Evolutionary conservation across 2,113 vertebrate genomes (phyloP).

Genomic region (Erpornis zantholeuca): DNA sequence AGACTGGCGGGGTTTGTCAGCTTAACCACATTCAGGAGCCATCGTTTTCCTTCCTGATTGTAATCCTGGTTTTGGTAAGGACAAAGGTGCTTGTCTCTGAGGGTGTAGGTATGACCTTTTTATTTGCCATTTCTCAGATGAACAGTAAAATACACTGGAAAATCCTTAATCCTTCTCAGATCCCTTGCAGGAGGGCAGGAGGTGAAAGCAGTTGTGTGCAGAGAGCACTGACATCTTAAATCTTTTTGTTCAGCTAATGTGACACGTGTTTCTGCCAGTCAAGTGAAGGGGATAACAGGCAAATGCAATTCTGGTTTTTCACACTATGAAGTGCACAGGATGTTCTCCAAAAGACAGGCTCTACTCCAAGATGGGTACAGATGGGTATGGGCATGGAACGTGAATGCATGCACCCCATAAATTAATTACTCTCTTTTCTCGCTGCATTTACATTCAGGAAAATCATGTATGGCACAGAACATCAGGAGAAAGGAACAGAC

Average conservation of each 20-base stretch:
- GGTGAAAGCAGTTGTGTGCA: not conserved
- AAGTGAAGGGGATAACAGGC: not conserved
- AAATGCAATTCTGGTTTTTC: not conserved
- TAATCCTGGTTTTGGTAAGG: not conserved
- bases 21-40: not conserved
- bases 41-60: not conserved
- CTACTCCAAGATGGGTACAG: not conserved
- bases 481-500: not conserved
- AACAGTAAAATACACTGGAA: not conserved
- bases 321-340: not conserved
- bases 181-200: not conserved
- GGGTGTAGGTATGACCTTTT: not conserved
- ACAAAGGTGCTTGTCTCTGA: not conserved
- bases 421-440: not conserved
- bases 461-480: not conserved
- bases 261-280: not conserved
- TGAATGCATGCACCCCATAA: not conserved
- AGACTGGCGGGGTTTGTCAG: fast-evolving
- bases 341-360: not conserved
- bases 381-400: not conserved
- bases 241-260: not conserved
- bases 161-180: not conserved
- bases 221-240: not conserved
- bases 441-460: not conserved
- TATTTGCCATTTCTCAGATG: not conserved